phyloP scores from a whole-genome alignment of 2,888 invertebrate genomes.

The Dynastes grantii region DNA sequence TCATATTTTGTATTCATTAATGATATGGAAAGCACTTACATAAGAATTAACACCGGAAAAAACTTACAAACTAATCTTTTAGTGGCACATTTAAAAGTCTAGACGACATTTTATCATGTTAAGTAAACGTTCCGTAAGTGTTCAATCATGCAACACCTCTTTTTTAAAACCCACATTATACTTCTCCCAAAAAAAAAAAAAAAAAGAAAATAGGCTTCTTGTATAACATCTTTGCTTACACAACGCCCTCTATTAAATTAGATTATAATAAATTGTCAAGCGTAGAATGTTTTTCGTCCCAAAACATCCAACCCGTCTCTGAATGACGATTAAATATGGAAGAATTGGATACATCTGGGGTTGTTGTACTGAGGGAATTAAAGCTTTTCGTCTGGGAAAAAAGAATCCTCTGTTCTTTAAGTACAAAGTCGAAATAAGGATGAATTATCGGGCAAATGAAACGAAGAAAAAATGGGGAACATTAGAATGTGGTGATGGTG shows the following conservation, averaged over 20 bases:
- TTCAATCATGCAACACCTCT: neutral
- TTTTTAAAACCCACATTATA: neutral
- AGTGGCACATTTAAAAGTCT: slow-evolving; percentile 30
- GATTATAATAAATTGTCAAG: slow-evolving; percentile 29
- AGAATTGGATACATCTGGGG: slow-evolving; percentile 53
- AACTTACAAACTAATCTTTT: slow-evolving; percentile 12
- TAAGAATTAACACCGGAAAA: neutral
- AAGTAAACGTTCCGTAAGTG: slow-evolving; percentile 7
- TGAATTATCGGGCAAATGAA: slow-evolving; percentile 8
- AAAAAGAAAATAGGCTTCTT: no score
- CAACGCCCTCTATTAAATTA: slow-evolving; percentile 8
- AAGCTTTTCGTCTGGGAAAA: slow-evolving; percentile 63
- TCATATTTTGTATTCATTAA: neutral
- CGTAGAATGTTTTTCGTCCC: neutral
- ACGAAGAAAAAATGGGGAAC: slow-evolving; percentile 5
- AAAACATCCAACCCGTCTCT: no score
- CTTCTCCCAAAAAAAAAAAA: slow-evolving; percentile 1
- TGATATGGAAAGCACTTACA: neutral
- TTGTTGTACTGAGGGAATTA: slow-evolving; percentile 62
- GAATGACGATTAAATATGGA: slow-evolving; percentile 38
- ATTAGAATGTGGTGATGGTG: slow-evolving; percentile 33
- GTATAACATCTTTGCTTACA: neutral
- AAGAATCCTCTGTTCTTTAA: neutral
- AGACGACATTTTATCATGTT: slow-evolving; percentile 27
- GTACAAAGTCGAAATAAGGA: neutral